These are phyloP conservation scores for Aythya baeri DNA, from an alignment of 2,113 vertebrate genomes.

Conservation along the genomic window DNA sequence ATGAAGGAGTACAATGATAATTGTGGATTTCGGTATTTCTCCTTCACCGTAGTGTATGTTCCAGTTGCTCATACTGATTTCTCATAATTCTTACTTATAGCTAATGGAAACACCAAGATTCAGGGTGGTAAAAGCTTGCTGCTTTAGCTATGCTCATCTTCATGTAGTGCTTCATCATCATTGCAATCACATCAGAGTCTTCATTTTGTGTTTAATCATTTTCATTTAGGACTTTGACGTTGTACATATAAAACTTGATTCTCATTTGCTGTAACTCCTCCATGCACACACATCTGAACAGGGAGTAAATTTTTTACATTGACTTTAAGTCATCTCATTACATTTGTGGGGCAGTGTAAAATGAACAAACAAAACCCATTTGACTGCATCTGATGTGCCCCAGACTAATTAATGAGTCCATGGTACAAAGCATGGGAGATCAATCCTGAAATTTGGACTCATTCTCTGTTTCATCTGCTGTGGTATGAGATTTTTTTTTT, in stretches of 20 bases:
- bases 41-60: not conserved
- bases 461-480: not conserved
- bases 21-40: not conserved
- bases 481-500: not conserved
- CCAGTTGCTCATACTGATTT: not conserved
- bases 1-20: not conserved
- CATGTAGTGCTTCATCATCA: not conserved
- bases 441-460: not conserved
- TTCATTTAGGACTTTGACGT: not conserved
- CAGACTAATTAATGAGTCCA: not conserved
- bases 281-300: not conserved
- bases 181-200: not conserved
- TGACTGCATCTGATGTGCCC: rapidly evolving
- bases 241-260: rapidly evolving
- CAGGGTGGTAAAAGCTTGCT: not conserved
- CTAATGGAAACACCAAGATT: not conserved
- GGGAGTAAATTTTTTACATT: not conserved
- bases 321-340: not conserved
- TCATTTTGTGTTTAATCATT: not conserved
- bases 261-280: not conserved
- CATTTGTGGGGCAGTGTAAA: not conserved
- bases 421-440: not conserved
- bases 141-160: not conserved
- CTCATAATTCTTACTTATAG: not conserved
- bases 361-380: not conserved